Evolutionary conservation across 2,113 vertebrate species (phyloP), one percentile per base, ranked within the genome.

Genomic region (Ochotona princeps): DNA sequence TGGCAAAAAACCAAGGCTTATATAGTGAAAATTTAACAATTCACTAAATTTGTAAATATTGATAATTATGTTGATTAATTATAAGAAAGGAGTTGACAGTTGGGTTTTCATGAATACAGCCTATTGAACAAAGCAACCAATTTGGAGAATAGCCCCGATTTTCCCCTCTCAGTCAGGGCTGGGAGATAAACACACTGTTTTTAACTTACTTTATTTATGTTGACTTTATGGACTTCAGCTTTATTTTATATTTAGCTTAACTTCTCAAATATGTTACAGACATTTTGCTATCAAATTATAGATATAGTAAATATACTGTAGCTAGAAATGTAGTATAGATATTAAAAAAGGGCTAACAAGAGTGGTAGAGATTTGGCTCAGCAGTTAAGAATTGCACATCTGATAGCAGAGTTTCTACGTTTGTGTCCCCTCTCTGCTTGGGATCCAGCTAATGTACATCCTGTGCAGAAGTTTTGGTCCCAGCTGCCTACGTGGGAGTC

Each of bases 31-130:
- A 25, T 90, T 17, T 5, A 88, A 49, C 26, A 67, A 44, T 88
- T 93, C 66, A 49, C 9, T 79, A 90, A 49, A 82, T 90, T 88
- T 88, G n/a, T 93, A 85, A 93, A 75, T 79, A 66, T 75, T 85
- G 44, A 23, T 95, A 92, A 95, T 93, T 85, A 83, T 75, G 20
- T 28, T 79, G 60, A 94, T 92, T 93, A 85, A 83, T 83, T 93
- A 10, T 5, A 90, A 90, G 30, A 78, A 12, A 44, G 38, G 6
- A 44, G 4, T 44, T 44, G 15, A 8, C 74, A 30, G 51, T 72
- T 70, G 30, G 5, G 47, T 61, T 75, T 80, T 9, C 14, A 28
- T 61, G 25, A 75, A 25, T 6, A 80, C 2, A 93, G 28, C 1
- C 32, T 66, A 0, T 30, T 73, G n/a, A 67, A 51, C 7, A 89